Conservation (phyloP, 2,888 invertebrate species). For the Hirtodrosophila duncani region DNA sequence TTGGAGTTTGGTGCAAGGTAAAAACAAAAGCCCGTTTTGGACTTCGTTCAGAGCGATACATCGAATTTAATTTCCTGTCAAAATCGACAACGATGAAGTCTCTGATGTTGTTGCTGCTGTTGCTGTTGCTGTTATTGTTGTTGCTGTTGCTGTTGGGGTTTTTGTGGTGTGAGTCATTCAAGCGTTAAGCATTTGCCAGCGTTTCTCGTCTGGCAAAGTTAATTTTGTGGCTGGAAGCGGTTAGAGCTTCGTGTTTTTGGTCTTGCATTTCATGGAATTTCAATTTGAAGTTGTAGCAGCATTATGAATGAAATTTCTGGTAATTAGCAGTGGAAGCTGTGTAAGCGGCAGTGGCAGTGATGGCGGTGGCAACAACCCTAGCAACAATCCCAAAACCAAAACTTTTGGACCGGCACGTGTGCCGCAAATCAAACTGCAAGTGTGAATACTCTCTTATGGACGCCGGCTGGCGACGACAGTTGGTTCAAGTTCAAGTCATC, state of each 20-base stretch:
- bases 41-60: constrained; percentile 52
- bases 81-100: constrained; percentile 53
- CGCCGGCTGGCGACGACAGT: neutral
- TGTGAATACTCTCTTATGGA: neutral
- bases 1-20: constrained; percentile 3
- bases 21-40: constrained; percentile 49
- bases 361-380: no score
- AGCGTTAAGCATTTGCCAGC: constrained; percentile 57
- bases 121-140: constrained; percentile 11
- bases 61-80: constrained; percentile 76
- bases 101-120: constrained; percentile 12
- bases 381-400: no score
- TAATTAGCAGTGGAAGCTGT: constrained; percentile 41
- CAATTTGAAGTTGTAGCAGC: constrained; percentile 32
- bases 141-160: no score
- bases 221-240: constrained; percentile 67
- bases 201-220: constrained; percentile 51
- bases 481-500: neutral
- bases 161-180: constrained; percentile 51
- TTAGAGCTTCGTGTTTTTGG: constrained; percentile 7
- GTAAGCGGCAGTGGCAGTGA: neutral
- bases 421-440: no score
- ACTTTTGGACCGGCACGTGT: no score
- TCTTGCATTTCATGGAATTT: constrained; percentile 56
- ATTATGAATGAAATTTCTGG: constrained; percentile 61